These are phyloP conservation scores for Aspidiotus destructor DNA, from an alignment of 2,888 invertebrate genomes.

Conservation along the genomic window DNA sequence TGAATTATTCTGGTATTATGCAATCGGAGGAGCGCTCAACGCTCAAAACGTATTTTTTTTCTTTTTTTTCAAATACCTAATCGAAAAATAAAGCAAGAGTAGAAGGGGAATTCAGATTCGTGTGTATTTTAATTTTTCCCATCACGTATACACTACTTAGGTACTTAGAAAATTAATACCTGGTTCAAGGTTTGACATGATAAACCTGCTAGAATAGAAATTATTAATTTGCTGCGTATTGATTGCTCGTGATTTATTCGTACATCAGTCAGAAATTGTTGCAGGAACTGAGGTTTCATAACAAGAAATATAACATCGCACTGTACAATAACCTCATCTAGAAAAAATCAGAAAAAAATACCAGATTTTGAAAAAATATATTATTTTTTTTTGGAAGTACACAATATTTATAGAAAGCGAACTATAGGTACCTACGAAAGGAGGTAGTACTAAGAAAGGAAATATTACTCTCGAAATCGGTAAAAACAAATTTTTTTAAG, in stretches of 20 bases:
- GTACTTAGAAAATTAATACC: constrained; percentile 43
- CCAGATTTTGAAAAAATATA: neutral
- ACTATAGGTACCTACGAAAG: neutral
- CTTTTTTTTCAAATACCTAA: too few species aligned
- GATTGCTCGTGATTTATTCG: constrained; percentile 9
- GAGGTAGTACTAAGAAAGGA: too few species aligned
- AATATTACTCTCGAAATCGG: too few species aligned
- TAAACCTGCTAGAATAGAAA: constrained; percentile 78
- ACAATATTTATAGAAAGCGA: too few species aligned
- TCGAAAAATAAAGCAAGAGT: too few species aligned
- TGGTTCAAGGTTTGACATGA: constrained; percentile 53
- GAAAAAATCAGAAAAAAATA: constrained; percentile 35
- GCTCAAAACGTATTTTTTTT: too few species aligned
- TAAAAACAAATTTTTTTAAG: too few species aligned
- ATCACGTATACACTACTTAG: neutral
- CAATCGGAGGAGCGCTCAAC: too few species aligned
- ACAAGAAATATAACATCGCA: constrained; percentile 75
- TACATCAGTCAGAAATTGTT: constrained; percentile 44
- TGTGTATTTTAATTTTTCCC: neutral
- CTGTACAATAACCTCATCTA: constrained; percentile 50
- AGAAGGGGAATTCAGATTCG: neutral
- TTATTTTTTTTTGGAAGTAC: too few species aligned
- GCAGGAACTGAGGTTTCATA: constrained; percentile 74
- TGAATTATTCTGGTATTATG: too few species aligned
- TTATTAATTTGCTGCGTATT: constrained; percentile 46